Evolutionary conservation across 2,888 invertebrate species (phyloP).

Genomic region (Athrips mouffetella): DNA sequence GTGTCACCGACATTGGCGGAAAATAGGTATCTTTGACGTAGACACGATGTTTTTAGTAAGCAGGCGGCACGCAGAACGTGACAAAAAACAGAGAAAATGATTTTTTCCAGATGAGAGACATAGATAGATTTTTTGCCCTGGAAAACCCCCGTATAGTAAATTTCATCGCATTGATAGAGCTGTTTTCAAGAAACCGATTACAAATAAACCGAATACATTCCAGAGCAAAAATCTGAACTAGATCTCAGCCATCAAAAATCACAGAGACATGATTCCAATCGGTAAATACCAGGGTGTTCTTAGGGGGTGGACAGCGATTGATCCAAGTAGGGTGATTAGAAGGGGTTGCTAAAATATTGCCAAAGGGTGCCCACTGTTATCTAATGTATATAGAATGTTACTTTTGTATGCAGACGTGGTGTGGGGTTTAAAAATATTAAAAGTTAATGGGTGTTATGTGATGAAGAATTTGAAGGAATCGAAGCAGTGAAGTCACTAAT

Average conservation of each 20-base stretch:
- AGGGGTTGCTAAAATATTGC: slow-evolving; percentile 71
- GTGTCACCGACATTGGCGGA: too few relatives aligned
- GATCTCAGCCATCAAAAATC: slow-evolving; percentile 5
- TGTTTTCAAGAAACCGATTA: too few relatives aligned
- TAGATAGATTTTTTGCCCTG: too few relatives aligned
- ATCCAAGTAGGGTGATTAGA: slow-evolving; percentile 28
- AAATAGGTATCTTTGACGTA: too few relatives aligned
- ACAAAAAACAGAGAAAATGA: too few relatives aligned
- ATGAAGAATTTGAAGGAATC: not conserved
- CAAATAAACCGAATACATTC: too few relatives aligned
- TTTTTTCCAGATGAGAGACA: too few relatives aligned
- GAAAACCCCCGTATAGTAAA: too few relatives aligned
- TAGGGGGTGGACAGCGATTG: slow-evolving; percentile 68
- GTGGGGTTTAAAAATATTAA: not conserved
- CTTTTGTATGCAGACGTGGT: not conserved
- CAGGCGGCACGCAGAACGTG: too few relatives aligned
- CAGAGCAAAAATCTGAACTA: too few relatives aligned
- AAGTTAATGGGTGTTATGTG: not conserved
- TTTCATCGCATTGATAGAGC: too few relatives aligned
- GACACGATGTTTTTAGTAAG: too few relatives aligned
- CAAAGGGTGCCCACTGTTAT: slow-evolving; percentile 48
- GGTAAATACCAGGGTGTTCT: slow-evolving; percentile 68
- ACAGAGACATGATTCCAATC: slow-evolving; percentile 31
- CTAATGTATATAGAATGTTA: slow-evolving; percentile 33
- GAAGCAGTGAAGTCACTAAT: not conserved